Base-by-base conservation (phyloP, 1,140 invertebrate genomes). In the Drosophila watanabei region DNA sequence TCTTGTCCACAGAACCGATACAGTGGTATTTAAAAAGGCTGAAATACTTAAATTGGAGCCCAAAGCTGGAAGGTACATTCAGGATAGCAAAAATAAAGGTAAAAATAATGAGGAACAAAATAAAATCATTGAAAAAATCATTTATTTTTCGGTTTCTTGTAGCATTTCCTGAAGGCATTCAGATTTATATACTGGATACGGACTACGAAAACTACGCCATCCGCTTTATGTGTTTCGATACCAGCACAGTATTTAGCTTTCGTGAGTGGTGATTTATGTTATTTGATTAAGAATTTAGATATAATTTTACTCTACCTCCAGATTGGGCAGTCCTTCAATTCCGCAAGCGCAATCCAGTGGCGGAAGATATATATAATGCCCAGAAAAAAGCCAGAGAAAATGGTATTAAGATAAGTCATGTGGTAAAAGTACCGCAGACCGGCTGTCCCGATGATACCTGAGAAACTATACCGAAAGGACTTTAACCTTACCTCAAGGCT, bases 151-250 rank as follows among this genome's bases (percentile, higher is more conserved):
- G 18, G 7, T 37, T 41, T 32, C 30, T 16, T 11, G 7, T 11
- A 85, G 78, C 5, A 0, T 59, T 63, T 59, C 57, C 68, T 2
- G 14, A 63, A 0, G 79, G 79, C 8, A 10, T 71, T n/a, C 18
- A 71, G 11, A 30, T 85, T 1, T 75, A 68, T 35, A 13, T 86
- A 2, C 33, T 86, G 45, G 79, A 79, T 2, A 86, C 83, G 20
- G 83, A 86, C 48, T 82, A 86, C n/a, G 4, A 10, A 0, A 62
- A 14, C 10, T 86, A 18, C 35, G 54, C 66, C 14, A 63, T 86
- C 13, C 75, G 77, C 14, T 86, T n/a, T 43, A 24, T 71, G 43
- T 86, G 79, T 49, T 35, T 86, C 2, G 52, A 76, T n/a, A 4
- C 37, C 6, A 18, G 13, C 14, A 4, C 10, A 2, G 28, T 75